Evolutionary conservation across 2,888 invertebrate genomes (phyloP), one percentile per base, ranked within the genome.

Genomic region (Meiosimyza platycephala): DNA sequence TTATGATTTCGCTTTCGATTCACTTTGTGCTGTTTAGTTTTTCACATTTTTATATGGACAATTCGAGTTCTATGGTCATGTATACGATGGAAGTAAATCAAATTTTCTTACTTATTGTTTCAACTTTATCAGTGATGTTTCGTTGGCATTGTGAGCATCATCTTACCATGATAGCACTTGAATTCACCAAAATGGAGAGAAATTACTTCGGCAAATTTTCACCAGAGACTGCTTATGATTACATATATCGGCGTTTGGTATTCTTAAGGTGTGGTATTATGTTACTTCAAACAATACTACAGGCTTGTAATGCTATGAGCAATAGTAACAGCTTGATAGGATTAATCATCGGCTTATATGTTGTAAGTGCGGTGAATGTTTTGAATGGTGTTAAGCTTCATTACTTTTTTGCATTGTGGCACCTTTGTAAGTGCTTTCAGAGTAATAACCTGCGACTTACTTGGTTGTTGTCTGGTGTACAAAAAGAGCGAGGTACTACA

Each of bases 321-420:
- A 4, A 1, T 40, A 6, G 0, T 0, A 12, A 7, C 47, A 4
- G 16, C 18, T 2, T 63, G 4, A 12, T 16, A 11, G n/a, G 13
- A 1, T 9, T 63, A 13, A 16, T 63, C 11, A 47, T 33, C 47
- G n/a, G 6, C 47, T 7, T 47, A 9, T 62, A 62, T 12, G 47
- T 40, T 16, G 40, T 47, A 7, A 48, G 12, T 47, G n/a, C 47
- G 62, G 12, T 62, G 16, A 48, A 18, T 47, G 40, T 62, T 18
- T 47, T n/a, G 5, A 47, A 47, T 12, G 62, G 62, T 16, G 48
- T 47, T 11, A 47, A 47, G 7, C 47, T 62, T 13, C 62, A 47
- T 18, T 62, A 62, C 47, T 62, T 62, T 47, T 18, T 62, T 12
- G 62, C 47, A 3, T 16, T 62, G 16, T 62, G 48, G 62, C 48